Conservation (phyloP, 2,113 vertebrate species). For the Lanius ludovicianus region DNA sequence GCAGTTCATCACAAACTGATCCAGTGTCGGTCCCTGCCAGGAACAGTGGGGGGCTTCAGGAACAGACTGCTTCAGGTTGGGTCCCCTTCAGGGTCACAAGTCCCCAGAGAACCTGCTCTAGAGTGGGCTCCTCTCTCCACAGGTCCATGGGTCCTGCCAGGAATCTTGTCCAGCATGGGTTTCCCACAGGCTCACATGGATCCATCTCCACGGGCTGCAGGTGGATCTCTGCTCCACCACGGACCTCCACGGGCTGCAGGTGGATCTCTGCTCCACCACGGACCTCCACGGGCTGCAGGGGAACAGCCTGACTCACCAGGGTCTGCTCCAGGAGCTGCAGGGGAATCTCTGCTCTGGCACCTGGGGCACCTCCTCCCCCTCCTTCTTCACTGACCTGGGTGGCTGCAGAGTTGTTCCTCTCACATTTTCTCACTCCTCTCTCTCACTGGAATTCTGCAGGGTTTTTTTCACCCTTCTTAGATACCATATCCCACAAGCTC, state of each 20-base stretch:
- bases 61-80: neutral
- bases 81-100: neutral
- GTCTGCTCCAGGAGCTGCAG: neutral
- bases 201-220: neutral
- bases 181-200: neutral
- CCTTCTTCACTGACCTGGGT: neutral
- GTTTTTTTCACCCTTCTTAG: rapidly evolving
- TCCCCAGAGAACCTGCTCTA: neutral
- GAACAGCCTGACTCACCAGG: too few species aligned
- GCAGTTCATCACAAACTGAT: neutral
- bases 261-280: neutral
- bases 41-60: neutral
- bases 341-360: rapidly evolving
- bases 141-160: neutral
- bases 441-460: neutral
- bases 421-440: neutral
- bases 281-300: too few species aligned
- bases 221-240: neutral
- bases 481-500: neutral
- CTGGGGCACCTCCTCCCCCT: rapidly evolving
- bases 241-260: neutral
- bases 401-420: neutral
- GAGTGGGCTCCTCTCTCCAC: neutral
- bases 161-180: rapidly evolving
- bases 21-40: neutral